Evolutionary conservation across 2,113 vertebrate species (phyloP).

Genomic region (Saimiri boliviensis): DNA sequence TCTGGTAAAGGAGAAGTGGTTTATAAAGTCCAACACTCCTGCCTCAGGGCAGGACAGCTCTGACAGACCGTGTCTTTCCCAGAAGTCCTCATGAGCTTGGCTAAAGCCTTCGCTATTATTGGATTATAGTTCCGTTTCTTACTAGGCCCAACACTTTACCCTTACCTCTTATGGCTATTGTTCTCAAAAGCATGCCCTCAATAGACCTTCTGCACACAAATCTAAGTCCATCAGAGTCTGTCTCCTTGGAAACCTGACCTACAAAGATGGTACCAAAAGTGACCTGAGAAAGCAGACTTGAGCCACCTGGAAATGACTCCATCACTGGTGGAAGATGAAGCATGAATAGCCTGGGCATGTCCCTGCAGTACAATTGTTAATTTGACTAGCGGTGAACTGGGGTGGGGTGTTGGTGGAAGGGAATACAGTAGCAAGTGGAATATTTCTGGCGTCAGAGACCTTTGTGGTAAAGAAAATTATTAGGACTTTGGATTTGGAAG

Average conservation of each 20-base stretch:
- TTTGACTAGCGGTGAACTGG: neutral
- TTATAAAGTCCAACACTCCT: neutral
- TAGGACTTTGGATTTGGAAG: neutral
- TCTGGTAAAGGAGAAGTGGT: neutral
- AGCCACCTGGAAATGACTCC: neutral
- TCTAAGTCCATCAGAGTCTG: conserved; percentile 3
- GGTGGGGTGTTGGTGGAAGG: neutral
- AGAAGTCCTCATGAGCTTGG: neutral
- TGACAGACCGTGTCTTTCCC: neutral
- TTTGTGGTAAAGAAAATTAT: neutral
- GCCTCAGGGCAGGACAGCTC: neutral
- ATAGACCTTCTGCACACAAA: neutral
- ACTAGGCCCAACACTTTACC: neutral
- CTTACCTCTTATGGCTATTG: neutral
- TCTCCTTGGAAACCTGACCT: conserved; percentile 38
- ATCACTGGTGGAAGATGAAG: neutral
- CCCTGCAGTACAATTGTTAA: neutral
- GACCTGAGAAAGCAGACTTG: neutral
- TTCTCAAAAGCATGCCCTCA: neutral
- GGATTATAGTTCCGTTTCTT: neutral
- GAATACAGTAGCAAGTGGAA: neutral
- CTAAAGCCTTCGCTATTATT: neutral
- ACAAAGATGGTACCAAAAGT: neutral
- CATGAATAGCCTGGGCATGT: neutral
- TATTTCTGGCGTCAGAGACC: neutral